Conservation (phyloP, 1,140 invertebrate species). For the Adoxophyes honmai region DNA sequence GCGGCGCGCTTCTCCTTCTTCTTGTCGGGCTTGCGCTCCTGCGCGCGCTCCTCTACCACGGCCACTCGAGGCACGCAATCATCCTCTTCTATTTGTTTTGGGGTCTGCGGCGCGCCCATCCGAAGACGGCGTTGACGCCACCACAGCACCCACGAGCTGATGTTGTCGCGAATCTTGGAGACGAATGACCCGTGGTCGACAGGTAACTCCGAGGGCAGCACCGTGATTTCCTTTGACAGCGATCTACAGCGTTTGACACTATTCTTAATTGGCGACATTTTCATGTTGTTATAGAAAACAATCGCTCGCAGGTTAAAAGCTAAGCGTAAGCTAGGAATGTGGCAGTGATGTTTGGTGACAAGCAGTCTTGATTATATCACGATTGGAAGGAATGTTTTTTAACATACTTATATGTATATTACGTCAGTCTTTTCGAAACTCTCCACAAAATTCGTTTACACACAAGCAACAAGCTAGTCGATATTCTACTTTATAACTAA, state of each 20-base stretch:
- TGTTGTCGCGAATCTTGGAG: constrained; percentile 69
- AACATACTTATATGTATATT: background rate
- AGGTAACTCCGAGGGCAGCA: constrained; percentile 39
- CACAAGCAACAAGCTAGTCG: constrained; percentile 43
- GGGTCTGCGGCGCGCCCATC: constrained; percentile 73
- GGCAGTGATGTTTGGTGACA: constrained; percentile 26
- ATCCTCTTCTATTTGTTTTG: constrained; percentile 61
- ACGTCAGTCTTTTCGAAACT: constrained; percentile 5
- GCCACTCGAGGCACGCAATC: constrained; percentile 55
- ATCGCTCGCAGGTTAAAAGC: constrained; percentile 7
- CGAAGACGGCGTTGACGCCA: constrained; percentile 70
- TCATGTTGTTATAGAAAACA: background rate
- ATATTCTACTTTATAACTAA: constrained; percentile 32
- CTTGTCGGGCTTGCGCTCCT: constrained; percentile 57
- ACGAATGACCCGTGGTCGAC: constrained; percentile 25
- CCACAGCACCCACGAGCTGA: constrained; percentile 71
- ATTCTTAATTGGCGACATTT: background rate
- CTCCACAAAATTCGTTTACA: constrained; percentile 6
- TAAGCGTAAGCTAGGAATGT: constrained; percentile 32
- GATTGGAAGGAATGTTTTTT: constrained; percentile 9
- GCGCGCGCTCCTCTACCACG: constrained; percentile 47
- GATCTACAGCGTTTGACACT: constrained; percentile 26
- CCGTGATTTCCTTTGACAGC: constrained; percentile 26
- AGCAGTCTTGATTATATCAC: constrained; percentile 13
- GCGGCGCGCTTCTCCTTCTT: constrained; percentile 50